Evolutionary conservation across 2,113 vertebrate species (phyloP).

Genomic region (Delphinapterus leucas): DNA sequence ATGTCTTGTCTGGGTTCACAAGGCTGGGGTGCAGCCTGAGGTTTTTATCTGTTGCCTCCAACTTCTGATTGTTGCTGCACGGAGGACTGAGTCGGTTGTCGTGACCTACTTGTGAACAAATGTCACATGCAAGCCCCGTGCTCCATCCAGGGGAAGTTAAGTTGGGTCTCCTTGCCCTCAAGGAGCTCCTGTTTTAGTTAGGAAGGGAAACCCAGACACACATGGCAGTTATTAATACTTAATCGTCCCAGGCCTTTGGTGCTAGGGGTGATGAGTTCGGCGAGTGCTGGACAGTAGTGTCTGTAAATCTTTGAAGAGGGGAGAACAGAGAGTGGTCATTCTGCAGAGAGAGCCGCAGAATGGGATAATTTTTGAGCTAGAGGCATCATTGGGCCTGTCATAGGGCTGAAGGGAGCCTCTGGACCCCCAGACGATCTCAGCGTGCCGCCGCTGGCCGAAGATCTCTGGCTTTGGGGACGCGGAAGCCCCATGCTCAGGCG

Average conservation of each 20-base stretch:
- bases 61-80: background rate
- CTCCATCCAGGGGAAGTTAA: background rate
- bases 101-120: background rate
- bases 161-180: background rate
- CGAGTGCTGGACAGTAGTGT: background rate
- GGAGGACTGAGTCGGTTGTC: no score
- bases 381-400: background rate
- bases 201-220: background rate
- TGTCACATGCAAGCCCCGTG: background rate
- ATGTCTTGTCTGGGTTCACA: background rate
- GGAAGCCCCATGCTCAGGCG: background rate
- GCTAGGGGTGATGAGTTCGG: background rate
- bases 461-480: background rate
- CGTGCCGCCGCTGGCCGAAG: rapidly evolving
- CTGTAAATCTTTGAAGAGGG: background rate
- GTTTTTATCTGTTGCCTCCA: background rate
- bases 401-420: background rate
- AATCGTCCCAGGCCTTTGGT: background rate
- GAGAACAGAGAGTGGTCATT: background rate
- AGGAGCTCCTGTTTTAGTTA: background rate
- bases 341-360: background rate
- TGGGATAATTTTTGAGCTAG: background rate
- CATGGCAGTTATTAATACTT: background rate
- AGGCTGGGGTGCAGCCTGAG: background rate
- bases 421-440: background rate